phyloP scores from a whole-genome alignment of 2,888 invertebrate genomes.

The Hypolimnas misippus region DNA sequence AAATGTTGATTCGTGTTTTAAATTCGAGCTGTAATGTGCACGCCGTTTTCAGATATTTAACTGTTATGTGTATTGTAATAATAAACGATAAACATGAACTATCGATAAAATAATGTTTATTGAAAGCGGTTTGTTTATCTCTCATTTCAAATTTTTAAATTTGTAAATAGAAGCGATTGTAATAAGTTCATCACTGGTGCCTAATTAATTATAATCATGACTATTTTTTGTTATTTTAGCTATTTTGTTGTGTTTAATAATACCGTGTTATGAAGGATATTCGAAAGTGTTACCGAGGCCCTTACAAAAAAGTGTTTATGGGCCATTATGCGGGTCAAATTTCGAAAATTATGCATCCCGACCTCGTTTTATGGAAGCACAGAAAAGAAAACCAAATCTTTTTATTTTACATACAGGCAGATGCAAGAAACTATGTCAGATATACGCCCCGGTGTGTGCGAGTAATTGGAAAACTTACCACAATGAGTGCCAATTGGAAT shows the following conservation, averaged over 20 bases:
- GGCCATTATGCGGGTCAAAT: slow-evolving; percentile 44
- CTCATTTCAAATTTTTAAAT: not conserved
- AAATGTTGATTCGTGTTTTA: not conserved
- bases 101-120: not conserved
- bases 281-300: slow-evolving; percentile 35
- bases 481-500: slow-evolving; percentile 45
- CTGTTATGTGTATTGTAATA: not conserved
- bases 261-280: slow-evolving; percentile 2
- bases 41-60: not conserved
- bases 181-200: too few species aligned
- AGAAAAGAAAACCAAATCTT: slow-evolving; percentile 38
- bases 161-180: too few species aligned
- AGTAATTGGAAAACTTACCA: slow-evolving; percentile 43
- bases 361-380: slow-evolving; percentile 32
- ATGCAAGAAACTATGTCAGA: slow-evolving; percentile 44
- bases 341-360: slow-evolving; percentile 42
- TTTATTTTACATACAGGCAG: slow-evolving; percentile 37
- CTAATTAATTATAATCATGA: not conserved
- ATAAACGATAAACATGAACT: not conserved
- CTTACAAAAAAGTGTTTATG: slow-evolving; percentile 28
- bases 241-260: slow-evolving; percentile 18
- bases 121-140: not conserved
- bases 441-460: slow-evolving; percentile 44
- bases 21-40: not conserved
- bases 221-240: slow-evolving; percentile 20